Conservation (phyloP, 2,113 vertebrate species). For the Tragelaphus scriptus region DNA sequence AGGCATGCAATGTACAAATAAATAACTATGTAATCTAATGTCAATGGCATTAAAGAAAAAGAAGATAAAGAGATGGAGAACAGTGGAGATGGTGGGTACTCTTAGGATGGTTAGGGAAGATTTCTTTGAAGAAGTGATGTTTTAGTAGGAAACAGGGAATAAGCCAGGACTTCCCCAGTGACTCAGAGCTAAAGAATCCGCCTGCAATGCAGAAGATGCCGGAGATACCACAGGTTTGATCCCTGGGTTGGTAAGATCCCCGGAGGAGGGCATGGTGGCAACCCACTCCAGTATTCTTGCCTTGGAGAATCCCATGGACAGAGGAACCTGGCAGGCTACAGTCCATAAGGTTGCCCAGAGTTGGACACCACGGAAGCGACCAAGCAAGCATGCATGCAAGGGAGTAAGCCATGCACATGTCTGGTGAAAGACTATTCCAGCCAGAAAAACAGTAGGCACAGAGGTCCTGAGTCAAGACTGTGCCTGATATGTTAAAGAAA, state of each 20-base stretch:
- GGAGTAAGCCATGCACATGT: neutral
- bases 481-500: neutral
- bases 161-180: neutral
- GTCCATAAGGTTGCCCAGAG: neutral
- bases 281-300: neutral
- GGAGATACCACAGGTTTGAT: neutral
- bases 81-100: neutral
- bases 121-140: neutral
- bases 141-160: neutral
- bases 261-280: neutral
- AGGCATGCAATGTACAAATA: neutral
- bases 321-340: neutral
- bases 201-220: neutral
- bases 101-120: neutral
- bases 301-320: neutral
- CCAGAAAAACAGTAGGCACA: neutral
- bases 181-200: neutral
- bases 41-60: neutral
- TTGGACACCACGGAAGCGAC: accelerated
- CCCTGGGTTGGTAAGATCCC: neutral
- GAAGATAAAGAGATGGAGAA: neutral
- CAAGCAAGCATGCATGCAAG: neutral
- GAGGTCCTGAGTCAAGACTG: neutral
- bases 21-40: neutral
- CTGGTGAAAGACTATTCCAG: neutral